Evolutionary conservation across 92 coral and sea anemone genomes (phyloP).

Genomic region (Parazoanthus darwini): DNA sequence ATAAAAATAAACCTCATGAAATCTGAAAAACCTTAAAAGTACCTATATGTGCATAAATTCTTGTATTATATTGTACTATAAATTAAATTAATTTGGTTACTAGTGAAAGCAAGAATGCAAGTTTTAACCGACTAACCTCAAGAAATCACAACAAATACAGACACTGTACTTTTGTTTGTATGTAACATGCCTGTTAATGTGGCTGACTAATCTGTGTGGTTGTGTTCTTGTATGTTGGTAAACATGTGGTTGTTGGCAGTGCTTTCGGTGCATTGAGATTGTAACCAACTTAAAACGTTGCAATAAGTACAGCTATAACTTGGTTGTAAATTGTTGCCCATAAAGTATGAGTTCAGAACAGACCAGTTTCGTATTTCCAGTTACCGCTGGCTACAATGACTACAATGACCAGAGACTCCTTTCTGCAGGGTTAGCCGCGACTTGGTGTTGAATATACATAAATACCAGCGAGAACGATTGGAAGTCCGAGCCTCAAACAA

Average conservation of each 20-base stretch:
- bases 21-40: background rate
- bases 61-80: background rate
- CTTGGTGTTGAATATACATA: too few species aligned
- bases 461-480: too few species aligned
- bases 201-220: background rate
- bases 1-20: background rate
- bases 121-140: background rate
- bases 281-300: background rate
- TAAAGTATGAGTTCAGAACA: background rate
- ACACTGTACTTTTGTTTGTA: constrained; percentile 35
- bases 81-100: background rate
- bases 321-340: background rate
- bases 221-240: background rate
- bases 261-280: background rate
- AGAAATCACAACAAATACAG: constrained; percentile 7
- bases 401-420: too few species aligned
- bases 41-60: background rate
- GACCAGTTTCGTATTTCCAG: too few species aligned
- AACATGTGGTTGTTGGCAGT: background rate
- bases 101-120: background rate
- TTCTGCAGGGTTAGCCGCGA: too few species aligned
- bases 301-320: background rate
- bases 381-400: too few species aligned
- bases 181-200: background rate
- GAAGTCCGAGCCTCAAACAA: too few species aligned